Base-by-base conservation (phyloP, 2,888 invertebrate genomes). In the Flexamia atlantica region DNA sequence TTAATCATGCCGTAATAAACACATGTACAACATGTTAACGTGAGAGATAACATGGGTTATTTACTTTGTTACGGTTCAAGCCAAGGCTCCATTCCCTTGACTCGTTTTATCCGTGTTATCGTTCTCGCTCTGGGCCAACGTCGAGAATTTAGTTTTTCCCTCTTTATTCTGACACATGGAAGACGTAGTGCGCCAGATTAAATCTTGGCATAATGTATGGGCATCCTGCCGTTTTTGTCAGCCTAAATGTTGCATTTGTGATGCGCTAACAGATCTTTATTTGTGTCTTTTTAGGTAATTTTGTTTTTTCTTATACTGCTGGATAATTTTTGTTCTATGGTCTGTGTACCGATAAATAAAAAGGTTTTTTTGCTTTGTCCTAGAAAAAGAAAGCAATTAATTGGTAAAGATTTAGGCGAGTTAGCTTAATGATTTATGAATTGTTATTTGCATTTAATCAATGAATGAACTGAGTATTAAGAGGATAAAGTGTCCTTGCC, bases 201-300 rank as follows among this genome's bases (percentile, higher is more conserved):
- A 81, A 68, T 84, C 60, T 64, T 64, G 70, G 84, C 42, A 68
- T 64, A 42, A 42, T 70, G 50, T 81, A 74, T 74, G 72, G 74
- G 57, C 60, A 36, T n/a, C n/a, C n/a, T n/a, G n/a, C n/a, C n/a
- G 12, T 74, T 76, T 50, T 53, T 46, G 46, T 46, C 14, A 12
- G 46, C 7, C 9, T 4, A 36, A 36, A 36, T 36, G 36, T 36
- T 36, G 36, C 36, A 36, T 36, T 36, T 36, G 36, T 9, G 36
- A 36, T 36, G 9, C n/a, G n/a, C n/a, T n/a, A n/a, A n/a, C n/a
- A n/a, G n/a, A n/a, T n/a, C n/a, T n/a, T n/a, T n/a, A n/a, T n/a
- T n/a, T n/a, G n/a, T n/a, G n/a, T n/a, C n/a, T n/a, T n/a, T n/a
- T n/a, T n/a, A n/a, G n/a, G n/a, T n/a, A n/a, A n/a, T n/a, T n/a